phyloP scores from a whole-genome alignment of 1,140 invertebrate species.

The Hypsibius dujardini region DNA sequence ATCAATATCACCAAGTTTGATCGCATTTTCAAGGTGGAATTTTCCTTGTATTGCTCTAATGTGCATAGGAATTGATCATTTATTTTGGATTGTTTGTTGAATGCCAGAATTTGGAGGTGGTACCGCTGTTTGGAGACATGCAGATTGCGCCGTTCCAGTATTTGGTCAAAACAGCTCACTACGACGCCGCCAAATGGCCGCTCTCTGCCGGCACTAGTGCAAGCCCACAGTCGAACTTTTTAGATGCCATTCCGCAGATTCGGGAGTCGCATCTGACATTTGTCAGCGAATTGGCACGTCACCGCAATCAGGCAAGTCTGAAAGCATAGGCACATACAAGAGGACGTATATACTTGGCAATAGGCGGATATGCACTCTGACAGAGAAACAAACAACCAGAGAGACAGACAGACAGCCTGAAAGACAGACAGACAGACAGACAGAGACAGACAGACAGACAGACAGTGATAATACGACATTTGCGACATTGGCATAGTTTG shows the following conservation, averaged over 20 bases:
- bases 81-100: background rate
- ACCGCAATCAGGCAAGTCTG: constrained; percentile 63
- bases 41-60: background rate
- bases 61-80: too few relatives aligned
- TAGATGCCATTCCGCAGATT: constrained; percentile 83
- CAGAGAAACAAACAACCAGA: too few relatives aligned
- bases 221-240: constrained; percentile 83
- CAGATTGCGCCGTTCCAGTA: constrained; percentile 98
- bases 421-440: too few relatives aligned
- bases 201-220: constrained; percentile 54
- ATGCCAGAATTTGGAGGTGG: constrained; percentile 63
- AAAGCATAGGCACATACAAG: background rate
- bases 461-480: too few relatives aligned
- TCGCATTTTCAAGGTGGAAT: constrained; percentile 76
- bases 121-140: constrained; percentile 97
- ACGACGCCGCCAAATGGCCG: constrained; percentile 81
- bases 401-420: too few relatives aligned
- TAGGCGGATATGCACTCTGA: too few relatives aligned
- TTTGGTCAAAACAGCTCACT: constrained; percentile 83
- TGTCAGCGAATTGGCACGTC: constrained; percentile 83
- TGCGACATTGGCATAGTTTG: too few relatives aligned
- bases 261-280: constrained; percentile 92
- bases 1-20: constrained; percentile 85
- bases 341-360: too few relatives aligned
- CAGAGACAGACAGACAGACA: too few relatives aligned